A percentile compares a stretch with the other conserved stretches of the same genome.
These are phyloP conservation scores for Eulacestoma nigropectus DNA, from an alignment of 2,113 vertebrate genomes.

Conservation along the genomic window DNA sequence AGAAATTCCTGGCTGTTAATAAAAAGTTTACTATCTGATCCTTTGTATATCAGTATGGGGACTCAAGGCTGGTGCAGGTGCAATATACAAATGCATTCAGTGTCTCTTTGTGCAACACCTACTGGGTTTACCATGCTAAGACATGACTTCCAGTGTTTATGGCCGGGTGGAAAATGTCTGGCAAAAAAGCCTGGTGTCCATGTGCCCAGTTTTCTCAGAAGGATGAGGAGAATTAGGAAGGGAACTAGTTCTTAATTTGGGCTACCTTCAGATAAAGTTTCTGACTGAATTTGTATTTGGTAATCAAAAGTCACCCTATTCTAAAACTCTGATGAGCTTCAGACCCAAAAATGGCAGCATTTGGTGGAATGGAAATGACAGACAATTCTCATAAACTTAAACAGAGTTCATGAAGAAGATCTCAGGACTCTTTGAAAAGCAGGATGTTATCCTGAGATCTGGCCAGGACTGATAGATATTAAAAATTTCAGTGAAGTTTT, in stretches of 20 bases:
- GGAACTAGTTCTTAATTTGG: background rate
- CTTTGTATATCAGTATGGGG: background rate
- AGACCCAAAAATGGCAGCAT: background rate
- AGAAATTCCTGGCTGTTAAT: constrained; percentile 34
- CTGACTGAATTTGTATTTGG: background rate
- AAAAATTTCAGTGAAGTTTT: background rate
- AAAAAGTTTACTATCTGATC: constrained; percentile 11
- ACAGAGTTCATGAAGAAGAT: background rate
- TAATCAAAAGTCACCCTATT: background rate
- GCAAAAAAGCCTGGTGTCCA: background rate
- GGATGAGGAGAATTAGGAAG: background rate
- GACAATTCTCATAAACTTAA: background rate
- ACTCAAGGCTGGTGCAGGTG: background rate
- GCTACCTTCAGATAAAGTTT: background rate
- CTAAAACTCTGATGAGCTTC: background rate
- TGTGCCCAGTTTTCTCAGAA: background rate
- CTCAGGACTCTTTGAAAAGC: background rate
- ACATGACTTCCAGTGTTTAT: background rate
- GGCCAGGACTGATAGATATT: background rate
- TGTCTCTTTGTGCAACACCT: background rate
- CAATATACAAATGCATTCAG: background rate
- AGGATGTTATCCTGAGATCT: background rate
- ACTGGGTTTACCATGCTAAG: background rate
- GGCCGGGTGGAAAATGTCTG: background rate
- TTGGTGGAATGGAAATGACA: background rate